These are phyloP conservation scores for Drosophila erecta DNA, from an alignment of 1,140 invertebrate genomes.

Conservation along the genomic window DNA sequence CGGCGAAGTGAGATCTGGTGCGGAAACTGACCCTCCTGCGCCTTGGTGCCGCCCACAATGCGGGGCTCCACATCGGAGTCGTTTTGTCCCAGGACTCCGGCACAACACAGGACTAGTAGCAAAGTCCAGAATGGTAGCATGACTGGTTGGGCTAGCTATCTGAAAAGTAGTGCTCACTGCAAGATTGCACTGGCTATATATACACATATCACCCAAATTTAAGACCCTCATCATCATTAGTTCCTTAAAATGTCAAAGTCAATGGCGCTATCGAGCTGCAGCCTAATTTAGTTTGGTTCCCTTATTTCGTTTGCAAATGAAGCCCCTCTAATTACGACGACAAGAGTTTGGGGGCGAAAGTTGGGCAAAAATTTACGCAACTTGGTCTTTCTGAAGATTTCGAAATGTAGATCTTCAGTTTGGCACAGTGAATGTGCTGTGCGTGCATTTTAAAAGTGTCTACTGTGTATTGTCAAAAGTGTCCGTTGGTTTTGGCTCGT, in stretches of 20 bases:
- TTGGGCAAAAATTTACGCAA: not conserved
- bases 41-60: conserved; percentile 85
- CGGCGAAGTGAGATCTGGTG: conserved; percentile 85
- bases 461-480: no score
- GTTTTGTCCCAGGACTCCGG: not conserved
- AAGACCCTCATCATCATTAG: conserved; percentile 47
- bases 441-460: no score
- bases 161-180: not conserved
- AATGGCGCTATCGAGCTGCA: conserved; percentile 22
- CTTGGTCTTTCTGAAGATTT: no score
- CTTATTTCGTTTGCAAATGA: not conserved
- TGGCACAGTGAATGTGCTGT: not conserved
- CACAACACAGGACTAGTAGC: not conserved
- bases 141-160: not conserved
- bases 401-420: not conserved
- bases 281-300: not conserved
- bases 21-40: conserved; percentile 83
- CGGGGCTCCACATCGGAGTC: conserved; percentile 23
- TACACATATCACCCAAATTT: conserved; percentile 16
- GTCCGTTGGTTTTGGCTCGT: no score
- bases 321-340: conserved; percentile 1
- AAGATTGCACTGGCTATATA: conserved; percentile 1
- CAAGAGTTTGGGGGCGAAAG: not conserved
- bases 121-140: conserved; percentile 3
- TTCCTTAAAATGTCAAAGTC: conserved; percentile 28